Conservation (phyloP, 2,888 invertebrate species). For the Colletes collaris region DNA sequence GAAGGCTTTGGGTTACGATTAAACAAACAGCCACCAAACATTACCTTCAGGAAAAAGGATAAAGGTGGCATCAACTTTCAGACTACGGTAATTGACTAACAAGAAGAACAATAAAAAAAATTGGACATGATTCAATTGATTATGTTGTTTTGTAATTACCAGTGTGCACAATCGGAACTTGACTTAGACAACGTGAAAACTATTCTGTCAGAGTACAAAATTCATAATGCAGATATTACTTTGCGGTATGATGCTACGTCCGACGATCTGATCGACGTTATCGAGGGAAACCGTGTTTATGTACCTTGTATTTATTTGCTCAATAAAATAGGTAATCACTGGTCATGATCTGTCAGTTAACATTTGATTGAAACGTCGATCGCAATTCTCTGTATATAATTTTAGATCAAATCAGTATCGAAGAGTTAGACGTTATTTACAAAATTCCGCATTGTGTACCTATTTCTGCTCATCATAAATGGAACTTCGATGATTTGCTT, state of each 20-base stretch:
- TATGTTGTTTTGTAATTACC: constrained; percentile 12
- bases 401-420: constrained; percentile 95
- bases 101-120: background rate
- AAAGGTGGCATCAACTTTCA: constrained; percentile 99
- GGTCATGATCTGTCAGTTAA: background rate
- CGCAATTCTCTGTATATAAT: constrained; percentile 38
- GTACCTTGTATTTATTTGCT: constrained; percentile 99
- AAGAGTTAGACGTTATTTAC: constrained; percentile 99
- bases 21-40: constrained; percentile 98
- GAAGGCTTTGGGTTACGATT: constrained; percentile 99
- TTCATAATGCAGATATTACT: constrained; percentile 99
- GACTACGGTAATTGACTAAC: constrained; percentile 89
- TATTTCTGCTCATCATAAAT: constrained; percentile 99
- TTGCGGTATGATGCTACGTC: constrained; percentile 97
- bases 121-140: constrained; percentile 12
- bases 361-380: too few species aligned
- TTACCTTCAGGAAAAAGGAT: constrained; percentile 97
- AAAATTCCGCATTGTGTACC: constrained; percentile 99
- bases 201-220: constrained; percentile 98
- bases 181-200: constrained; percentile 97
- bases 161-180: constrained; percentile 95
- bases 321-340: constrained; percentile 94
- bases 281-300: constrained; percentile 99
- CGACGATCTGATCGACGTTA: constrained; percentile 98
- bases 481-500: constrained; percentile 99